These are phyloP conservation scores for Neopelma chrysocephalum DNA, from an alignment of 2,797 vertebrate species.

Conservation along the genomic window DNA sequence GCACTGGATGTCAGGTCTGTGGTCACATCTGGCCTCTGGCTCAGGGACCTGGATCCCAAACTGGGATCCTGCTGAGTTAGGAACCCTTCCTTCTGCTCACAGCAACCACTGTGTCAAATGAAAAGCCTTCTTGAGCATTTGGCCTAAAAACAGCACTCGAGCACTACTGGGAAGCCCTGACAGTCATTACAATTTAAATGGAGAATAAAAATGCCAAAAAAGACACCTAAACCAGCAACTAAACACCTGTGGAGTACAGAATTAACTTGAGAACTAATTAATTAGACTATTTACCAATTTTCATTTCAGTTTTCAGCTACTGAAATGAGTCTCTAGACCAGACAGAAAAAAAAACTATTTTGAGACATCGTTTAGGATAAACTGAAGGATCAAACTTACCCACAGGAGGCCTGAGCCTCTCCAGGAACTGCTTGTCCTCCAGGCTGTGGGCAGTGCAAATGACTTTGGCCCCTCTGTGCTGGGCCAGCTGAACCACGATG, in stretches of 20 bases:
- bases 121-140: neutral
- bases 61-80: neutral
- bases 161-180: neutral
- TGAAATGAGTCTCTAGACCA: neutral
- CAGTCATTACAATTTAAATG: neutral
- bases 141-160: neutral
- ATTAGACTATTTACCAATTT: neutral
- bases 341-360: neutral
- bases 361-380: neutral
- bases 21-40: neutral
- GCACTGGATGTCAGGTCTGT: neutral
- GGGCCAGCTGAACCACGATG: slow-evolving; percentile 90
- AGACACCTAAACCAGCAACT: neutral
- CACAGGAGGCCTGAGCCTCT: slow-evolving; percentile 84
- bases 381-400: slow-evolving; percentile 75
- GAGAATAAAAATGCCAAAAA: neutral
- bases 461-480: slow-evolving; percentile 90
- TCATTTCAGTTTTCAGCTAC: neutral
- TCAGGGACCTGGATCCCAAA: neutral
- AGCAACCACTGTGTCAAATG: neutral
- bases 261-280: neutral
- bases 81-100: neutral
- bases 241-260: neutral
- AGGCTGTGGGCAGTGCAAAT: slow-evolving; percentile 84
- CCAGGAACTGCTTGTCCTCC: slow-evolving; percentile 86